These are phyloP conservation scores for Axea sp. DNA, from an alignment of 2,888 invertebrate genomes.

Conservation along the genomic window DNA sequence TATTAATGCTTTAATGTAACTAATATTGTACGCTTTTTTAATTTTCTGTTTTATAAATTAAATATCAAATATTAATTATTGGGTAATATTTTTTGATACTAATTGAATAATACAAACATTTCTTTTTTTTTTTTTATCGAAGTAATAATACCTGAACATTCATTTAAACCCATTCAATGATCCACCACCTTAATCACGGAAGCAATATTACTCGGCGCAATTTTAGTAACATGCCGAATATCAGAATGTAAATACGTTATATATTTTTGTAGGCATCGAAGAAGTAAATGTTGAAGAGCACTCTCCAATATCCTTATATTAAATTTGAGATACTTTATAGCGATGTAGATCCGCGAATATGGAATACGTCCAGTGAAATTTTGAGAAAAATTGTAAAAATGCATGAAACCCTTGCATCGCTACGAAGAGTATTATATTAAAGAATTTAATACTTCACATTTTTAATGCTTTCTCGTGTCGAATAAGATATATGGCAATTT, in stretches of 20 bases:
- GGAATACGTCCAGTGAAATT: conserved; percentile 54
- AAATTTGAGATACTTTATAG: conserved; percentile 56
- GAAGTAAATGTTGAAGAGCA: conserved; percentile 33
- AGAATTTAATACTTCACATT: conserved; percentile 59
- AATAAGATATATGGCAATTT: conserved; percentile 36
- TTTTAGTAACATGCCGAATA: conserved; percentile 28
- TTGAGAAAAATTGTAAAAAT: conserved; percentile 57
- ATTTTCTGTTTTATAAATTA: no score
- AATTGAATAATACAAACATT: no score
- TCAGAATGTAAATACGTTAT: conserved; percentile 58
- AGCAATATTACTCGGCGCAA: conserved; percentile 29
- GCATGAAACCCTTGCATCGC: conserved; percentile 34
- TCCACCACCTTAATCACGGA: conserved; percentile 34
- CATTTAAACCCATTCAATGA: conserved; percentile 28
- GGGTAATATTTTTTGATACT: no score
- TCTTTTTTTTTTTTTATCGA: no score
- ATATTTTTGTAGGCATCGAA: conserved; percentile 57
- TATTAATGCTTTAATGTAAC: no score
- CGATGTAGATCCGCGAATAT: conserved; percentile 48
- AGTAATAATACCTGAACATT: conserved; percentile 28
- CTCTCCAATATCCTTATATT: conserved; percentile 53
- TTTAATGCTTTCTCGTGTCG: conserved; percentile 51
- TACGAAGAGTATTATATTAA: conserved; percentile 28
- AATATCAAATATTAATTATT: no score
- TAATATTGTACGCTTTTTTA: no score